phyloP scores from a whole-genome alignment of 2,888 invertebrate species.

The Sturmia bella region DNA sequence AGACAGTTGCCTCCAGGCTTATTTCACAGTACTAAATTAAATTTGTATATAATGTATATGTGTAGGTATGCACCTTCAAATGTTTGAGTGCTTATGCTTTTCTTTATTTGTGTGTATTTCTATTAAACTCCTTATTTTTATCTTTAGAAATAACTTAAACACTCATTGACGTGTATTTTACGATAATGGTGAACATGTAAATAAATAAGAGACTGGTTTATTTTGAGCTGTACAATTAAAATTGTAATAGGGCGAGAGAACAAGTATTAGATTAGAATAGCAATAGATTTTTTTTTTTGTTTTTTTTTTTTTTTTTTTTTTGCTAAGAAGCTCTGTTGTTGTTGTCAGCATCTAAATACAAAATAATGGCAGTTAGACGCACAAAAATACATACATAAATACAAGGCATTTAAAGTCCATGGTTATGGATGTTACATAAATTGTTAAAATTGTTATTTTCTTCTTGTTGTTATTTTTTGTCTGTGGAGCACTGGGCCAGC shows the following conservation, averaged over 20 bases:
- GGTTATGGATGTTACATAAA: constrained; percentile 47
- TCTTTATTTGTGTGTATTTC: too few species aligned
- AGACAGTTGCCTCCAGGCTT: too few species aligned
- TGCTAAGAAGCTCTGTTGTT: constrained; percentile 42
- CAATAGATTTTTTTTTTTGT: constrained; percentile 16
- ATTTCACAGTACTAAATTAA: too few species aligned
- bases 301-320: too few species aligned
- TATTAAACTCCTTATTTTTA: constrained; percentile 10
- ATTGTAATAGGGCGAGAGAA: constrained; percentile 61
- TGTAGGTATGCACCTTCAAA: too few species aligned
- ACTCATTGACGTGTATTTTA: constrained; percentile 4
- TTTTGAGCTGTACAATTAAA: constrained; percentile 52
- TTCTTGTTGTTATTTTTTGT: constrained; percentile 60
- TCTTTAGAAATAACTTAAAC: constrained; percentile 9
- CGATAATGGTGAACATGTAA: constrained; percentile 3
- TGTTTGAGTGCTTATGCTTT: too few species aligned
- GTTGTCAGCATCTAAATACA: constrained; percentile 35
- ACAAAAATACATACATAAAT: constrained; percentile 14
- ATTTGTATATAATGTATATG: too few species aligned
- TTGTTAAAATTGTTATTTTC: constrained; percentile 64
- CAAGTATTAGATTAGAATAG: constrained; percentile 40
- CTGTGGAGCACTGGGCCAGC: constrained; percentile 81
- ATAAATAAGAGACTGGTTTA: constrained; percentile 13
- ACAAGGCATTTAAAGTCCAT: constrained; percentile 40
- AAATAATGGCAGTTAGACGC: constrained; percentile 20